phyloP scores from a whole-genome alignment of 2,888 invertebrate species.

The Ecdyonurus torrentis region DNA sequence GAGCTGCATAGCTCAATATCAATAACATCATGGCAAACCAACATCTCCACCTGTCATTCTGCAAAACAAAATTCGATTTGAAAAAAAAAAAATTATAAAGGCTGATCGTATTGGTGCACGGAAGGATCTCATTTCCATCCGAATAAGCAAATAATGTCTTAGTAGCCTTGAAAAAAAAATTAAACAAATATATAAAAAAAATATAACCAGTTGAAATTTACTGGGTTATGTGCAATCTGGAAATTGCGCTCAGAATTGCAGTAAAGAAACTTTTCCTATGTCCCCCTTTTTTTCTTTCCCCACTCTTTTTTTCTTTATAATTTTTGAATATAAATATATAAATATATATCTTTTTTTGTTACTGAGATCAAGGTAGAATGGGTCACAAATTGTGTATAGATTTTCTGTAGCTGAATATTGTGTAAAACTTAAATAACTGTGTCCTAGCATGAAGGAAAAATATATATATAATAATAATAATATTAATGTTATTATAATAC shows the following conservation, averaged over 20 bases:
- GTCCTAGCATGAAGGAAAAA: neutral
- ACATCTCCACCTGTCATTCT: too few species aligned
- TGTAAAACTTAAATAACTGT: slow-evolving; percentile 2
- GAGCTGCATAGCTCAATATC: slow-evolving; percentile 6
- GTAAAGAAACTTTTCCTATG: too few species aligned
- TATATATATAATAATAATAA: too few species aligned
- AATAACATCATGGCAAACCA: neutral
- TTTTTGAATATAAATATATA: neutral
- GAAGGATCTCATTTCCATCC: too few species aligned
- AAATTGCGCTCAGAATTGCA: slow-evolving; percentile 14
- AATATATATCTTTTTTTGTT: too few species aligned
- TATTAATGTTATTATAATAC: too few species aligned
- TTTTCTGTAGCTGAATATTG: slow-evolving; percentile 5
- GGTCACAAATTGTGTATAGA: neutral
- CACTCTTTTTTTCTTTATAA: neutral
- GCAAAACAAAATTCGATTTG: too few species aligned
- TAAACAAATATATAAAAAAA: too few species aligned
- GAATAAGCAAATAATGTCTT: neutral
- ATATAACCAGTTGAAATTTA: slow-evolving; percentile 8
- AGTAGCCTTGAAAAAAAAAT: neutral
- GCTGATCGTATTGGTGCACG: too few species aligned
- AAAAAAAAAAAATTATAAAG: too few species aligned
- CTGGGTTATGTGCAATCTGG: slow-evolving; percentile 10
- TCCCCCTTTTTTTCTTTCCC: slow-evolving; percentile 3
- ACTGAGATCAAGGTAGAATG: neutral